Evolutionary conservation across 2,797 vertebrate genomes (phyloP).

Genomic region (Petrocephalus schoutedeni): DNA sequence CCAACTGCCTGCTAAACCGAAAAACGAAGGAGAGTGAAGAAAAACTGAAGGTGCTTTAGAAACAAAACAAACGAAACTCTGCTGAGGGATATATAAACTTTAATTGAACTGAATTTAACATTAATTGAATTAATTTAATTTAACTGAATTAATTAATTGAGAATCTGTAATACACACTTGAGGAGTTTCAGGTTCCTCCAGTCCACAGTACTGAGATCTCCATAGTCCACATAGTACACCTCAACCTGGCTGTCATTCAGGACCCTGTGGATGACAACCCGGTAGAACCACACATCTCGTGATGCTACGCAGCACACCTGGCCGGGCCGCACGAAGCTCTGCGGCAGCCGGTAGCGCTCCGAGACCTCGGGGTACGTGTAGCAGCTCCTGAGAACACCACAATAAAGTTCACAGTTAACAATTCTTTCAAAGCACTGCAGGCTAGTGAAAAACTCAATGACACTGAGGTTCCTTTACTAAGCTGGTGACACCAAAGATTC

Average conservation of each 20-base stretch:
- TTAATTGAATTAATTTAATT: too few species aligned
- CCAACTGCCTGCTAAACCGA: not conserved
- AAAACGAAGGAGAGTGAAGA: not conserved
- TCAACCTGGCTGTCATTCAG: slow-evolving; percentile 66
- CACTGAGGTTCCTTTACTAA: not conserved
- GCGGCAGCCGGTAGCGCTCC: slow-evolving; percentile 71
- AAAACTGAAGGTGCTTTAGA: not conserved
- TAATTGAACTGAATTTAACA: too few species aligned
- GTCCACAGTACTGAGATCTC: slow-evolving; percentile 62
- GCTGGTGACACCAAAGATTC: not conserved
- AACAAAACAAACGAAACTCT: not conserved
- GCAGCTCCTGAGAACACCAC: slow-evolving; percentile 61
- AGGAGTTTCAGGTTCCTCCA: slow-evolving; percentile 78
- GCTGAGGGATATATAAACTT: not conserved
- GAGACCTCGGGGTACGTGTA: slow-evolving; percentile 74
- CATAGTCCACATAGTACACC: slow-evolving; percentile 85
- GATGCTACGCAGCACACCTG: slow-evolving; percentile 79
- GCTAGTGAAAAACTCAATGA: not conserved
- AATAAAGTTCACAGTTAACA: not conserved
- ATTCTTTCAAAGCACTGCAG: not conserved
- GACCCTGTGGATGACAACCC: slow-evolving; percentile 74
- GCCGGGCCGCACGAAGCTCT: slow-evolving; percentile 65
- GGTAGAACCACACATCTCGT: slow-evolving; percentile 79
- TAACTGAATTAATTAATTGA: not conserved
- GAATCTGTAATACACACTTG: slow-evolving; percentile 66